Conservation (phyloP, 2,113 vertebrate species). For the Danionella cerebrum region DNA sequence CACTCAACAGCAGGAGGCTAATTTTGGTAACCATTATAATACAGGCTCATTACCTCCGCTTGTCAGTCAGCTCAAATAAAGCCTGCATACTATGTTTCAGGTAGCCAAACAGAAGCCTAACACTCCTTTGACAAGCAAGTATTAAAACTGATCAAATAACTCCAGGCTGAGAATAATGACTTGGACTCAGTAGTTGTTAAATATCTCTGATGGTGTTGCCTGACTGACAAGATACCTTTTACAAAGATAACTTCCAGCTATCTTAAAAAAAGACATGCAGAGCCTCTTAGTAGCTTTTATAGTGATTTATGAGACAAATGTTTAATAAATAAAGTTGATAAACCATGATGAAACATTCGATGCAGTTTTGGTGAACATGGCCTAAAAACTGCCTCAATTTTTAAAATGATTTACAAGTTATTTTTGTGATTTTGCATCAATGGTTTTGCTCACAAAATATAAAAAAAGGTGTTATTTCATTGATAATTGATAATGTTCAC, state of each 20-base stretch:
- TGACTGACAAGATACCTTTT: not conserved
- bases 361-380: no score
- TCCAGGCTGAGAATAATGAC: not conserved
- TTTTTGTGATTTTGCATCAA: no score
- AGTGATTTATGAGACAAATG: no score
- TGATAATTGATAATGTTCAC: no score
- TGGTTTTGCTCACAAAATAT: no score
- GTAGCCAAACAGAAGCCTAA: not conserved
- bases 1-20: not conserved
- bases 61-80: not conserved
- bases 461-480: no score
- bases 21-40: slow-evolving; percentile 9
- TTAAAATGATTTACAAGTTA: no score
- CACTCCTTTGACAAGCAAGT: not conserved
- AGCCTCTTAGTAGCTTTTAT: no score
- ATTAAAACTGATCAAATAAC: slow-evolving; percentile 10
- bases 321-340: no score
- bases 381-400: no score
- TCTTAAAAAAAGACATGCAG: no score
- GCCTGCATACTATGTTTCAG: not conserved
- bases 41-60: slow-evolving; percentile 5
- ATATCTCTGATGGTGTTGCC: not conserved
- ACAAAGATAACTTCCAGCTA: not conserved
- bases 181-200: not conserved
- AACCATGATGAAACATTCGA: no score